A percentile compares a stretch with the other conserved stretches of the same genome.
Conservation (phyloP, 2,797 vertebrate species). For the Myotis pilosus region DNA sequence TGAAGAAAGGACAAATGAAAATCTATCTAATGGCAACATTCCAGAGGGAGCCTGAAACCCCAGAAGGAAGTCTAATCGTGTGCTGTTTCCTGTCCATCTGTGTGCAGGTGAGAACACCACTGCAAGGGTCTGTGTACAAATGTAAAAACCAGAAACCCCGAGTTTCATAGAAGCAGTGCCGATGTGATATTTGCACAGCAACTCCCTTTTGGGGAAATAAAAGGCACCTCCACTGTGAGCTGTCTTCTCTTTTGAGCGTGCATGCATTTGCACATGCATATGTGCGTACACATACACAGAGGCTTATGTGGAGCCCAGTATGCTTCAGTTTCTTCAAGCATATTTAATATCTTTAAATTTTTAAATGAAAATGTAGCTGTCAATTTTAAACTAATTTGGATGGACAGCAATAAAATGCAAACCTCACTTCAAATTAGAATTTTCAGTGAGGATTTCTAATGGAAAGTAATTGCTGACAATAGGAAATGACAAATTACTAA, state of each 20-base stretch:
- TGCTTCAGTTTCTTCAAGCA: constrained; percentile 79
- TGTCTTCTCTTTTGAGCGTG: background rate
- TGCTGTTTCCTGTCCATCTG: background rate
- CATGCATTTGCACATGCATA: background rate
- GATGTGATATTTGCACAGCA: background rate
- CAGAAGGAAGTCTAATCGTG: constrained; percentile 51
- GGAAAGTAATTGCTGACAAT: constrained; percentile 92
- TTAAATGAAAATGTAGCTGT: constrained; percentile 89
- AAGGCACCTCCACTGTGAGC: constrained; percentile 27
- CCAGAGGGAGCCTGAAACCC: constrained; percentile 58
- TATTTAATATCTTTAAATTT: constrained; percentile 84
- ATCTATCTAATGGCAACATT: constrained; percentile 45
- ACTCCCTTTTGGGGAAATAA: constrained; percentile 38
- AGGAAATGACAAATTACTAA: constrained; percentile 93
- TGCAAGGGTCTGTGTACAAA: constrained; percentile 31
- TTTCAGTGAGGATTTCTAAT: constrained; percentile 90
- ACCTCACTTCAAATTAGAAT: constrained; percentile 91
- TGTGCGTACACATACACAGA: background rate
- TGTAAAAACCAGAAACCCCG: constrained; percentile 54
- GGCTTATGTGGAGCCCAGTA: constrained; percentile 36
- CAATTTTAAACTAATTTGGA: constrained; percentile 91
- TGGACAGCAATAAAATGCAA: constrained; percentile 90
- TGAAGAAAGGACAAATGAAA: constrained; percentile 73
- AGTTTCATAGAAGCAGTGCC: background rate
- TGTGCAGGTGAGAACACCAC: background rate